Conservation (phyloP, 2,797 vertebrate species). For the Limnodromus scolopaceus region DNA sequence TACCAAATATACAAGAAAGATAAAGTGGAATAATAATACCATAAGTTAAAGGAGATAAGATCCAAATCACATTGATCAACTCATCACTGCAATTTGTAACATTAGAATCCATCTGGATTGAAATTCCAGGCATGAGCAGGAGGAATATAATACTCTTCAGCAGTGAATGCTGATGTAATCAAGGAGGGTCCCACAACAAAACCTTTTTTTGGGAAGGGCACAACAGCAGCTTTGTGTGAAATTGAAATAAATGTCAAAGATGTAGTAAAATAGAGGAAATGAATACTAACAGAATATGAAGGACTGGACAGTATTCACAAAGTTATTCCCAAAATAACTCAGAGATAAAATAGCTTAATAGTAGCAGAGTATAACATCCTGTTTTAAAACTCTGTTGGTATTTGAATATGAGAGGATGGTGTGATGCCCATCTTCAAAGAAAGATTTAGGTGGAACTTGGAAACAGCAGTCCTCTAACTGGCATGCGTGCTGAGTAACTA, state of each 20-base stretch:
- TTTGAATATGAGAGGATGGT: neutral
- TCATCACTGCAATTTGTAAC: neutral
- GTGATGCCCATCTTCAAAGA: neutral
- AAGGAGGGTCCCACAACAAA: neutral
- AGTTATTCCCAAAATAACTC: neutral
- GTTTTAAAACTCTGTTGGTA: neutral
- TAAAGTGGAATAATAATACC: neutral
- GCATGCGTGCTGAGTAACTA: neutral
- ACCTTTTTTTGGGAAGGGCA: neutral
- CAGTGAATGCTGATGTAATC: neutral
- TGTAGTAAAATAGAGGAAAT: neutral
- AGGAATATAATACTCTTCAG: neutral
- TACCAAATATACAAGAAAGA: neutral
- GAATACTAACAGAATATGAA: neutral
- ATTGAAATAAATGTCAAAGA: neutral
- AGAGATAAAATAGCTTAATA: neutral
- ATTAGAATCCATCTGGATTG: neutral
- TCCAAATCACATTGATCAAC: neutral
- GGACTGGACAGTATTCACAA: neutral
- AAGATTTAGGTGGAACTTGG: neutral
- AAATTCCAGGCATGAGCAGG: neutral
- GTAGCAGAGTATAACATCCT: neutral
- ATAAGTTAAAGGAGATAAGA: neutral
- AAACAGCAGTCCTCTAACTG: neutral
- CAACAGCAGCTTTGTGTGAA: neutral